These are phyloP conservation scores for Doryteuthis pealeii DNA, from an alignment of 1,140 invertebrate species.

Conservation along the genomic window DNA sequence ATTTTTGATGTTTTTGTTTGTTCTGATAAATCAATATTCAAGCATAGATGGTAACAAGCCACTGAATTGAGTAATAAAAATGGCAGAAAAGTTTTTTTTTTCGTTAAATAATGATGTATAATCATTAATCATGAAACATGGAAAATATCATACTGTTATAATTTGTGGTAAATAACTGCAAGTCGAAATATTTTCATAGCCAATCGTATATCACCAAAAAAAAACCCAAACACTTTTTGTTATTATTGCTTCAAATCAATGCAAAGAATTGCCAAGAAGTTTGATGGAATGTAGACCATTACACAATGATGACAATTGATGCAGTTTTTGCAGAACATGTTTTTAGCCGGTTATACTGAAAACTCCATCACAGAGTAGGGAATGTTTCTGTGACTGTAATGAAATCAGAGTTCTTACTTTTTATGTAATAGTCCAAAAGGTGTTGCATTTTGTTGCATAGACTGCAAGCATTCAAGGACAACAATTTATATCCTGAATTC, in stretches of 20 bases:
- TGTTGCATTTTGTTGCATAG: background rate
- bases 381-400: background rate
- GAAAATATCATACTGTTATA: too few relatives aligned
- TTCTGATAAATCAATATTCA: too few relatives aligned
- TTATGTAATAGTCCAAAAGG: background rate
- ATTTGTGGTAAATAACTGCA: background rate
- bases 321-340: background rate
- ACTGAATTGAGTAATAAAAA: too few relatives aligned
- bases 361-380: too few relatives aligned
- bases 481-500: background rate
- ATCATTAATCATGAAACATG: too few relatives aligned
- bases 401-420: background rate
- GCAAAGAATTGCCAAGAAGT: background rate
- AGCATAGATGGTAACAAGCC: too few relatives aligned
- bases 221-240: background rate
- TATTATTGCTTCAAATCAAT: background rate
- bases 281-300: background rate
- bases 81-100: too few relatives aligned
- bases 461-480: background rate
- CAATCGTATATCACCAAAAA: background rate
- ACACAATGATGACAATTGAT: background rate
- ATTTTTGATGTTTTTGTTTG: too few relatives aligned
- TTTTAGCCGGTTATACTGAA: background rate
- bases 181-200: background rate
- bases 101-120: too few relatives aligned